Base-by-base conservation (phyloP, 2,797 vertebrate genomes). In the Argentina silus region DNA sequence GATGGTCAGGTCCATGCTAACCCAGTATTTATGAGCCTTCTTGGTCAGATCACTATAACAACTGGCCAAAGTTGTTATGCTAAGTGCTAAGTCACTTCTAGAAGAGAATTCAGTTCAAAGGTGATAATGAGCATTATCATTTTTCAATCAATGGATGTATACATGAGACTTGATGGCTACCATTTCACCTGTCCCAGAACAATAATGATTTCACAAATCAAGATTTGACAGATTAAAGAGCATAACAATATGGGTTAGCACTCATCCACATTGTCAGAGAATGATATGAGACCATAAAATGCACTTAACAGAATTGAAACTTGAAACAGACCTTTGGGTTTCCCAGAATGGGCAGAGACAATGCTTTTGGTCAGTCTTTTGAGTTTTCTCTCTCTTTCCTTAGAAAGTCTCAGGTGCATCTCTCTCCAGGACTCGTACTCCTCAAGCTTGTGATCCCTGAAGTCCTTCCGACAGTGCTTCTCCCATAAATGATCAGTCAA, bases 371-470 rank as follows among this genome's bases (percentile, higher is more conserved):
- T 95, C 79, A 98, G 91, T 7, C 69, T 85, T 79, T 94, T 89
- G 48, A 97, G 83, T 86, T 96, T 97, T 78, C 88, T 90, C 75
- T 98, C 95, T 78, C 95, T 91, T 82, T 96, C 94, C 78, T 92
- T 91, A 42, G 91, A 95, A 14, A 95, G 79, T 43, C 95, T 90
- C 75, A 94, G 68, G 81, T 96, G 94, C 95, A 96, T 94, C 88
- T 97, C 95, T 71, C 95, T 95, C 95, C 96, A 96, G 36, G 95
- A 96, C 80, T 97, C 95, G n/a, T 94, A 94, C 75, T 96, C 93
- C 76, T 89, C 82, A 21, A 94, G 90, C 75, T 23, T 87, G 51
- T 93, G 87, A 1, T 90, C 86, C 83, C 94, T 94, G 78, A 97
- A 97, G 73, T 97, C 94, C 78, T 87, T 93, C 83, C 92, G 87